These are phyloP conservation scores for Aplysia californica DNA, from an alignment of 1,140 invertebrate species.

Conservation along the genomic window DNA sequence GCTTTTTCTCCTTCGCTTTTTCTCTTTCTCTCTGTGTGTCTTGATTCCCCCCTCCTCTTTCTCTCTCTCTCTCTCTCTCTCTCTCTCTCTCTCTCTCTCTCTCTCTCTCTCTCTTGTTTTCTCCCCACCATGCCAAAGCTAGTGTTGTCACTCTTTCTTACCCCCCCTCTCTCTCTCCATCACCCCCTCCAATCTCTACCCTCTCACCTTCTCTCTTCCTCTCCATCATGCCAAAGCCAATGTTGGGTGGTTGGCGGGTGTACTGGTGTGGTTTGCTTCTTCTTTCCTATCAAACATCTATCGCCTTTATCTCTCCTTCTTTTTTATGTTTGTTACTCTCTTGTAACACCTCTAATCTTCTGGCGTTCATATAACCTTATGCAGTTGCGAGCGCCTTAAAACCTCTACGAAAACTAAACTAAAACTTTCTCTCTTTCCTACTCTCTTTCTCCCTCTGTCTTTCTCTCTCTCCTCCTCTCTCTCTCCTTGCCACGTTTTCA, in stretches of 20 bases:
- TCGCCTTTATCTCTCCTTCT: too few species aligned
- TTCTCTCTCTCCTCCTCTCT: not conserved
- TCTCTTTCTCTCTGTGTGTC: not conserved
- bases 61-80: not conserved
- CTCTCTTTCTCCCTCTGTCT: not conserved
- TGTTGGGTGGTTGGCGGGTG: too few species aligned
- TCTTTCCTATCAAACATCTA: too few species aligned
- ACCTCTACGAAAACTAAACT: too few species aligned
- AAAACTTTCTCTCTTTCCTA: not conserved
- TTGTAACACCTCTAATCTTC: too few species aligned
- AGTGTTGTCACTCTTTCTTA: not conserved
- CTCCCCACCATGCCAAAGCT: not conserved
- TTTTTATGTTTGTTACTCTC: too few species aligned
- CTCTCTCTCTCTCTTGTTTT: not conserved
- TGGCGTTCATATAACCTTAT: too few species aligned
- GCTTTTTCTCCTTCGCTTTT: not conserved
- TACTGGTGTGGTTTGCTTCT: too few species aligned
- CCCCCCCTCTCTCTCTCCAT: not conserved
- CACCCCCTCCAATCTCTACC: not conserved
- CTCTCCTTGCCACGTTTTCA: not conserved
- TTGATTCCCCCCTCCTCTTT: not conserved
- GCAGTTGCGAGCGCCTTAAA: too few species aligned
- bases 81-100: not conserved
- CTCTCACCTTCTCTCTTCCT: not conserved
- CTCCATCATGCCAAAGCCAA: too few species aligned